These are phyloP conservation scores for Tetramorium bicarinatum DNA, from an alignment of 2,888 invertebrate genomes.

Conservation along the genomic window DNA sequence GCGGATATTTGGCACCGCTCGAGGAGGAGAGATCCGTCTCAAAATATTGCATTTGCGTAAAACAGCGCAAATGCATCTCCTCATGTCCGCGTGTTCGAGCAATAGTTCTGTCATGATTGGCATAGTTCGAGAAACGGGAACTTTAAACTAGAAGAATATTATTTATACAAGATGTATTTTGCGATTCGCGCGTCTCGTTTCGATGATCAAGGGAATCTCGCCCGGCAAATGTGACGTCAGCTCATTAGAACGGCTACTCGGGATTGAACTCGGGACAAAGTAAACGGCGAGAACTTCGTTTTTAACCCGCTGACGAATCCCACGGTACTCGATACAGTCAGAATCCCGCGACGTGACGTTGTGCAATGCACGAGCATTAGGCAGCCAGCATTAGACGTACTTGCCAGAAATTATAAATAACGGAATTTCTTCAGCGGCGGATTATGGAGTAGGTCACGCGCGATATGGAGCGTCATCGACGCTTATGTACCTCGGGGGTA, in stretches of 20 bases:
- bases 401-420: conserved; percentile 86
- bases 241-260: neutral
- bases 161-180: too few relatives aligned
- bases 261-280: neutral
- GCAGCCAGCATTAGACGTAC: conserved; percentile 71
- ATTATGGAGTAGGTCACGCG: conserved; percentile 79
- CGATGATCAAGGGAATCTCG: neutral
- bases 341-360: conserved; percentile 55
- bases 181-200: too few relatives aligned
- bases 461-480: conserved; percentile 72
- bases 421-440: conserved; percentile 79
- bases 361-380: conserved; percentile 83
- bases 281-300: conserved; percentile 10
- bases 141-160: neutral
- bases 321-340: conserved; percentile 58
- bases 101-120: neutral
- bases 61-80: neutral
- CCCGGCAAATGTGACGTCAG: neutral
- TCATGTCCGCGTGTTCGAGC: neutral
- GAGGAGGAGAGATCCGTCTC: neutral
- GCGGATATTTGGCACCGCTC: neutral
- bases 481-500: conserved; percentile 35
- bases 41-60: neutral
- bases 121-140: neutral
- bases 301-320: conserved; percentile 40